These are phyloP conservation scores for Leptonema lineaticorne DNA, from an alignment of 1,140 invertebrate genomes.

Conservation along the genomic window DNA sequence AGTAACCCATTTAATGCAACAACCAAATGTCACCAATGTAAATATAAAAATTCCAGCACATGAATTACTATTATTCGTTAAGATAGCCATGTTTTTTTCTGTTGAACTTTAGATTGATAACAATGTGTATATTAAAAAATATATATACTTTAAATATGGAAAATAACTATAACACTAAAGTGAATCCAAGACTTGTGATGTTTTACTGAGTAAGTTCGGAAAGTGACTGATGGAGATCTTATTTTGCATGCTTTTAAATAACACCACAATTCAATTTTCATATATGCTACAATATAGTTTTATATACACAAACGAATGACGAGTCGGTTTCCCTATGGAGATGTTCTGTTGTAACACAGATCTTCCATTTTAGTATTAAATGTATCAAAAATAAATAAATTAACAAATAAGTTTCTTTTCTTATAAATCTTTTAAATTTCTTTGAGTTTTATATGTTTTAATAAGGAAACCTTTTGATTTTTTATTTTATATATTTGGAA, in stretches of 20 bases:
- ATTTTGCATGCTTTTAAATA: slow-evolving; percentile 14
- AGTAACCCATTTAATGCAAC: neutral
- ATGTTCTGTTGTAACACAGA: too few species aligned
- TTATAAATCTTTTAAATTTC: too few species aligned
- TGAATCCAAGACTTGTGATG: too few species aligned
- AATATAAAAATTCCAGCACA: neutral
- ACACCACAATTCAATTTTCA: neutral
- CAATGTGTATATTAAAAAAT: neutral
- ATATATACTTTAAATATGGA: too few species aligned
- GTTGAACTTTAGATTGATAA: neutral
- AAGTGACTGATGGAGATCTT: slow-evolving; percentile 1
- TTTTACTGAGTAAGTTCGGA: neutral
- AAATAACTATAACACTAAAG: too few species aligned
- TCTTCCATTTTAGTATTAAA: too few species aligned
- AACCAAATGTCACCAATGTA: neutral
- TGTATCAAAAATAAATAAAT: too few species aligned
- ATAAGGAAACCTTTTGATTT: too few species aligned
- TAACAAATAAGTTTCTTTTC: too few species aligned
- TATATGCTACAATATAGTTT: neutral
- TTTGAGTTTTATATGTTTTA: too few species aligned
- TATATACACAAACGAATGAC: neutral
- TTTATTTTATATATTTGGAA: too few species aligned
- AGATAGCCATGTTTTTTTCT: neutral
- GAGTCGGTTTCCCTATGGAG: too few species aligned
- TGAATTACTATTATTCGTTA: neutral